Percentiles rank a stretch among this genome's conserved stretches.
phyloP scores from a whole-genome alignment of 2,888 invertebrate genomes.

The Vanessa cardui region DNA sequence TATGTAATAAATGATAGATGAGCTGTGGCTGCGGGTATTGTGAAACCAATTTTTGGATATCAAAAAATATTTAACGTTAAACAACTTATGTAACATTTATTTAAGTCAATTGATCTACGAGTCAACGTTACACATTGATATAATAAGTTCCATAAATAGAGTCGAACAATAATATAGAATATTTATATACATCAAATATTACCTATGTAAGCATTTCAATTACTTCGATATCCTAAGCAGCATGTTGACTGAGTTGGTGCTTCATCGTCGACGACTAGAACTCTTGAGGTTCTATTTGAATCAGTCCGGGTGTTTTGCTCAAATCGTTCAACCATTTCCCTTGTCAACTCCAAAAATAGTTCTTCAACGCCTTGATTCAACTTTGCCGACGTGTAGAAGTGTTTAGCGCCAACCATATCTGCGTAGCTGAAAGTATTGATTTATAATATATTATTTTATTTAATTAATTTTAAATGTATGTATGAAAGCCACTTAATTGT shows the following conservation, averaged over 20 bases:
- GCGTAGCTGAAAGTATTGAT: slow-evolving; percentile 87
- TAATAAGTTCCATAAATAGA: slow-evolving; percentile 10
- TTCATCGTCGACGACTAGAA: slow-evolving; percentile 75
- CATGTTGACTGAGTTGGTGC: slow-evolving; percentile 61
- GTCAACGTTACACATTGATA: slow-evolving; percentile 2
- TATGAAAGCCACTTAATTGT: too few species aligned
- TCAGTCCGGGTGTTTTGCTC: slow-evolving; percentile 59
- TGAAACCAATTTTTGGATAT: background rate
- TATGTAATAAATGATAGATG: too few species aligned
- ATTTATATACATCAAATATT: background rate
- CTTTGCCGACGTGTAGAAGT: slow-evolving; percentile 97
- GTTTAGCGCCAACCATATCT: slow-evolving; percentile 93
- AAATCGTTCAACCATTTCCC: slow-evolving; percentile 85
- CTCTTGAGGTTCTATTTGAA: slow-evolving; percentile 58
- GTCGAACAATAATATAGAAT: background rate
- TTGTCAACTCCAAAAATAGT: slow-evolving; percentile 92
- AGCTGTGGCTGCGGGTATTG: background rate
- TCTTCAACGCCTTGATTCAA: slow-evolving; percentile 95
- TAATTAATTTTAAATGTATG: background rate
- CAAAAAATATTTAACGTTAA: background rate
- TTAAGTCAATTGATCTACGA: background rate
- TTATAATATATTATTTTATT: background rate
- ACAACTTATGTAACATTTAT: background rate
- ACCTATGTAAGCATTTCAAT: slow-evolving; percentile 21
- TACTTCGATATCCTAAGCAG: slow-evolving; percentile 57